Percentiles rank a stretch among this genome's conserved stretches.
phyloP scores from a whole-genome alignment of 2,888 invertebrate species.

The Argyresthia goedartella region DNA sequence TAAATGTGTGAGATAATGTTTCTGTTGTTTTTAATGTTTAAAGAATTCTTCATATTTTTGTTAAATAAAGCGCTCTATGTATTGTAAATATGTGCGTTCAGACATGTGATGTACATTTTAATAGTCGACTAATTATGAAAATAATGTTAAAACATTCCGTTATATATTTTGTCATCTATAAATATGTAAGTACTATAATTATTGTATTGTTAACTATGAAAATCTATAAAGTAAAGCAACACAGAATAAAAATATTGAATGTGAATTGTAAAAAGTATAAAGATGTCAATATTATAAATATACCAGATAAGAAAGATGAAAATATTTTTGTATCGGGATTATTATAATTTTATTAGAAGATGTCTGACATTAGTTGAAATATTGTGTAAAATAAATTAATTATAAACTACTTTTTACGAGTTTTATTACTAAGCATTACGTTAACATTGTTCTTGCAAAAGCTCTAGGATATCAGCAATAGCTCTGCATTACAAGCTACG shows the following conservation, averaged over 20 bases:
- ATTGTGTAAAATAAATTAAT: conserved; percentile 62
- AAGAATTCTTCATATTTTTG: conserved; percentile 30
- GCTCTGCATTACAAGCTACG: too few species aligned
- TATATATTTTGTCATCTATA: background rate
- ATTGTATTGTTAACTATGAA: background rate
- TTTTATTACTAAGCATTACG: too few species aligned
- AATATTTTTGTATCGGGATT: conserved; percentile 70
- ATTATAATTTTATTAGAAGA: conserved; percentile 50
- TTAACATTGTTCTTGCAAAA: too few species aligned
- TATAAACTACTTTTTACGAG: too few species aligned
- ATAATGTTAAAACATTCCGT: background rate
- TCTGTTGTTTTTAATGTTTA: conserved; percentile 57
- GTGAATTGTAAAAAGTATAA: conserved; percentile 50
- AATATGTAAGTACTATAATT: background rate
- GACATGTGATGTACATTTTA: conserved; percentile 34
- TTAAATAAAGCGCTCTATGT: conserved; percentile 26
- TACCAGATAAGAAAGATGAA: conserved; percentile 49
- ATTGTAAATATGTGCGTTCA: conserved; percentile 49
- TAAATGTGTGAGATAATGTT: conserved; percentile 61
- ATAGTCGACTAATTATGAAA: background rate
- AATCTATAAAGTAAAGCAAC: conserved; percentile 11
- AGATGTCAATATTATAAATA: conserved; percentile 52
- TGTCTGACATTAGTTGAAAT: conserved; percentile 56
- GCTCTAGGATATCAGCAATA: too few species aligned
- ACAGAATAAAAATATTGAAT: conserved; percentile 14